These are phyloP conservation scores for Brachynemurus nebulosus DNA, from an alignment of 2,888 invertebrate species.

Conservation along the genomic window DNA sequence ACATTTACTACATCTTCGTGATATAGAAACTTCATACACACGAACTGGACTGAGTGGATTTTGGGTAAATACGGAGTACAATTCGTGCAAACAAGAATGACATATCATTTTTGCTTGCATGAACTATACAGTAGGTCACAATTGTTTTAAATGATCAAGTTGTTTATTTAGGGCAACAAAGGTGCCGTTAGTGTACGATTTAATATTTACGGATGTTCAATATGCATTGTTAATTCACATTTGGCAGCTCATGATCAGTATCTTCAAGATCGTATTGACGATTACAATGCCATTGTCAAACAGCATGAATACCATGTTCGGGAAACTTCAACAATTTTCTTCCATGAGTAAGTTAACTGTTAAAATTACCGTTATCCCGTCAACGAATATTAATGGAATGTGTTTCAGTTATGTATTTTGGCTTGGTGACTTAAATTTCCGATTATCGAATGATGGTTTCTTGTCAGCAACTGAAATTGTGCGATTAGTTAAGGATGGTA, in stretches of 20 bases:
- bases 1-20: constrained; percentile 67
- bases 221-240: constrained; percentile 83
- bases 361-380: background rate
- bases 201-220: constrained; percentile 73
- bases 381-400: background rate
- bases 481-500: constrained; percentile 45
- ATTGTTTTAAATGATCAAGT: background rate
- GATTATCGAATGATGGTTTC: constrained; percentile 50
- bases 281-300: constrained; percentile 76
- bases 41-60: constrained; percentile 83
- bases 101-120: too few species aligned
- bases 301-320: constrained; percentile 65
- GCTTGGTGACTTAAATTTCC: constrained; percentile 85
- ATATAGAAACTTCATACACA: constrained; percentile 77
- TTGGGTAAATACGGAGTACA: constrained; percentile 76
- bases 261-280: constrained; percentile 69
- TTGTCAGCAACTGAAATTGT: constrained; percentile 54
- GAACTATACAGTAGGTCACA: too few species aligned
- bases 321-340: constrained; percentile 71
- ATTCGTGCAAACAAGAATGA: too few species aligned
- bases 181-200: constrained; percentile 83
- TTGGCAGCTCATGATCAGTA: constrained; percentile 80
- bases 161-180: constrained; percentile 72
- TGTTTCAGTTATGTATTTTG: constrained; percentile 70
- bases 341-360: constrained; percentile 81